phyloP scores from a whole-genome alignment of 2,797 vertebrate genomes.

The Eulemur coronatus region DNA sequence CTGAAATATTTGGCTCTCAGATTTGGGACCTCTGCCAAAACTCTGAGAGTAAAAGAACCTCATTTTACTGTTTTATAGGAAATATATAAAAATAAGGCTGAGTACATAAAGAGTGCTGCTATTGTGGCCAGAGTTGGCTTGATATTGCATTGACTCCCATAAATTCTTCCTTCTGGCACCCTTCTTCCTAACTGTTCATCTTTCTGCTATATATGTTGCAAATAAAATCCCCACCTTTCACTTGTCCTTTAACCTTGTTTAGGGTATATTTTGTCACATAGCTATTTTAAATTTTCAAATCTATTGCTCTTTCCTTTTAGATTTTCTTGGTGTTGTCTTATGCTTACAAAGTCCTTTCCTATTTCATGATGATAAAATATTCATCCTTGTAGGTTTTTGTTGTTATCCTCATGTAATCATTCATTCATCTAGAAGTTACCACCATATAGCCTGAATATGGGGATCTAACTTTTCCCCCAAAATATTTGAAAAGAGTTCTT shows the following conservation, averaged over 20 bases:
- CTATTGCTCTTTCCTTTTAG: neutral
- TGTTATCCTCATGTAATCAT: neutral
- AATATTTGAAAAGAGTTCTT: neutral
- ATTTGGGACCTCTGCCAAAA: neutral
- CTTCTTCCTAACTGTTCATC: neutral
- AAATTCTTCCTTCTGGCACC: neutral
- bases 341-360: neutral
- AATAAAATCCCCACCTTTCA: neutral
- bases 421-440: conserved; percentile 7
- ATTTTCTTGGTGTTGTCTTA: neutral
- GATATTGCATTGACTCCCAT: neutral
- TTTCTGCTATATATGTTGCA: neutral
- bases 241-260: neutral
- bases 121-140: neutral
- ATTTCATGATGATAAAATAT: neutral
- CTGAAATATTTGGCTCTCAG: neutral
- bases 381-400: neutral
- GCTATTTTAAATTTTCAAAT: conserved; percentile 18
- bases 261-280: neutral
- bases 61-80: neutral
- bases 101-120: neutral
- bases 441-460: neutral
- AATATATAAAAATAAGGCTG: neutral
- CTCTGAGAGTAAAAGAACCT: neutral
- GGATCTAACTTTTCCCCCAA: neutral